A percentile compares a stretch with the other conserved stretches of the same genome.
phyloP scores from a whole-genome alignment of 1,140 invertebrate species.

The Batillaria attramentaria region DNA sequence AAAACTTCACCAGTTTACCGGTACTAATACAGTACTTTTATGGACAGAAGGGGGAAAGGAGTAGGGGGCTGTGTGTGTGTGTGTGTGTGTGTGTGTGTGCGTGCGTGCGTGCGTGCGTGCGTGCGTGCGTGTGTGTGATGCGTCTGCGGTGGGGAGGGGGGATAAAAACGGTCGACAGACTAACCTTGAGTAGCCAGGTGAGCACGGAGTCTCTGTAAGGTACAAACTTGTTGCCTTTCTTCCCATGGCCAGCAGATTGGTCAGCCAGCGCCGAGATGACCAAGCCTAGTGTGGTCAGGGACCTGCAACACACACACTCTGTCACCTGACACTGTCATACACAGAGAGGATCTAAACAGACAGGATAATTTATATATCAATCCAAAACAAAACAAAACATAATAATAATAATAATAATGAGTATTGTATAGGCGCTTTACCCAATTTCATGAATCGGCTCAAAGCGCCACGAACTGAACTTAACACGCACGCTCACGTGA shows the following conservation, averaged over 20 bases:
- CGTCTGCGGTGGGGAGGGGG: background rate
- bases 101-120: background rate
- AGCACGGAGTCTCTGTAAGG: background rate
- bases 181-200: constrained; percentile 74
- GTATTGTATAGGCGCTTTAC: too few relatives aligned
- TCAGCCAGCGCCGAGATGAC: constrained; percentile 67
- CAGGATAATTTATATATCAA: too few relatives aligned
- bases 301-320: background rate
- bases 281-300: background rate
- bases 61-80: constrained; percentile 12
- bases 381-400: too few relatives aligned
- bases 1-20: background rate
- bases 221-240: background rate
- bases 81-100: background rate
- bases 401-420: too few relatives aligned
- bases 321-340: background rate
- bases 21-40: background rate
- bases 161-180: constrained; percentile 13
- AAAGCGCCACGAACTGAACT: too few relatives aligned
- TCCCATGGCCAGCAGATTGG: too few relatives aligned
- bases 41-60: background rate
- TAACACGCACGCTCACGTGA: too few relatives aligned
- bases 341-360: too few relatives aligned
- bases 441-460: too few relatives aligned
- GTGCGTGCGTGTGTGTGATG: background rate